Percentiles rank a stretch among this genome's conserved stretches.
phyloP scores from a whole-genome alignment of 2,797 vertebrate genomes.

The Diplodus puntazzo region DNA sequence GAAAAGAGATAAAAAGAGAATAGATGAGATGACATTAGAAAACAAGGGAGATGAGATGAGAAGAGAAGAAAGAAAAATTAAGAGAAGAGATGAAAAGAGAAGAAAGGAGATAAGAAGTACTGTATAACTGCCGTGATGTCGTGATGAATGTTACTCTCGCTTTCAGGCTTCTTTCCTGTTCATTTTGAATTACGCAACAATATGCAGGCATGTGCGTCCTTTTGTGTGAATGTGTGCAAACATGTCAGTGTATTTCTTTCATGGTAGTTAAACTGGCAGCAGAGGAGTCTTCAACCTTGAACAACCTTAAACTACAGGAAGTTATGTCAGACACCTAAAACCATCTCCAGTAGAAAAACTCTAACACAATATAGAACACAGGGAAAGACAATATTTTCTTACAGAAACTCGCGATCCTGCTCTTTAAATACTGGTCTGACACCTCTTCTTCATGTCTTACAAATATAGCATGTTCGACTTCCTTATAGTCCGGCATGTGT shows the following conservation, averaged over 20 bases:
- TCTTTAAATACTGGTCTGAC: neutral
- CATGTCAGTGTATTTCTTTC: neutral
- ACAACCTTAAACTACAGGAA: neutral
- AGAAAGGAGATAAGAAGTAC: no score
- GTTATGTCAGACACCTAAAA: neutral
- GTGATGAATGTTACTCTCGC: neutral
- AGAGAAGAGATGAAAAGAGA: no score
- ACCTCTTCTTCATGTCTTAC: neutral
- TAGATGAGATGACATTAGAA: no score
- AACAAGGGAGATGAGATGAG: no score
- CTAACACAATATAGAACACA: neutral
- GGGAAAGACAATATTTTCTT: neutral
- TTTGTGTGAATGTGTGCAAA: neutral
- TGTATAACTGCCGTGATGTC: neutral
- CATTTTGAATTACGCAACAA: neutral
- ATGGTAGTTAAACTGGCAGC: neutral
- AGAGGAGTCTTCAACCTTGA: neutral
- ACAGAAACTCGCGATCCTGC: neutral
- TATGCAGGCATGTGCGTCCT: neutral
- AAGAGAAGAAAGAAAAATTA: no score
- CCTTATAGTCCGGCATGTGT: no score
- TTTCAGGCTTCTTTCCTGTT: neutral
- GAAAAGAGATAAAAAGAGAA: no score
- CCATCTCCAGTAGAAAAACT: neutral
- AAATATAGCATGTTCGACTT: neutral